Evolutionary conservation across 2,888 invertebrate species (phyloP).

Genomic region (Furcula furcula): DNA sequence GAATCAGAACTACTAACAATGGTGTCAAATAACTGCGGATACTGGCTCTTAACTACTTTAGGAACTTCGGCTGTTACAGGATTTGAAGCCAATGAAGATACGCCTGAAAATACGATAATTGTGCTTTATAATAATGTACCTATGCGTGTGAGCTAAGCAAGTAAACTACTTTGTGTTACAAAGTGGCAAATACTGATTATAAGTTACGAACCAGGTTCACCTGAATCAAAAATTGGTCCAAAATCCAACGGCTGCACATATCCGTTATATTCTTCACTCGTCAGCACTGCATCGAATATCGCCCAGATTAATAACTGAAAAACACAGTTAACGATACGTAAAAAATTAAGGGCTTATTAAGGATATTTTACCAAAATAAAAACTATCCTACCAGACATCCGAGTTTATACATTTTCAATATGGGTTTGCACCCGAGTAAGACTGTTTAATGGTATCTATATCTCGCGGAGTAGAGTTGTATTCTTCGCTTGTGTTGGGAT

Average conservation of each 20-base stretch:
- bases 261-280: constrained; percentile 60
- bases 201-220: constrained; percentile 54
- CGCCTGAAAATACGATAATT: constrained; percentile 64
- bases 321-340: constrained; percentile 21
- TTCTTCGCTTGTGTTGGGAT: constrained; percentile 71
- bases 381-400: constrained; percentile 61
- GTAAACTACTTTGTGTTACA: constrained; percentile 2
- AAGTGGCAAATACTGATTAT: neutral
- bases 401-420: constrained; percentile 58
- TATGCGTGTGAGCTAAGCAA: constrained; percentile 10
- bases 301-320: constrained; percentile 72
- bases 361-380: constrained; percentile 3
- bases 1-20: constrained; percentile 76
- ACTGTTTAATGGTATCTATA: constrained; percentile 42
- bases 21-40: constrained; percentile 70
- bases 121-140: constrained; percentile 15
- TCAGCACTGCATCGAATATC: constrained; percentile 61
- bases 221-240: constrained; percentile 73
- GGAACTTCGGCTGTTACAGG: constrained; percentile 66
- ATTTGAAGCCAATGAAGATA: constrained; percentile 68
- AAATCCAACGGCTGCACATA: constrained; percentile 81
- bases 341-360: too few relatives aligned
- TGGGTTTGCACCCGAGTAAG: constrained; percentile 69
- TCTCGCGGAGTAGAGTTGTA: constrained; percentile 57
- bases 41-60: constrained; percentile 71